Percentiles rank a stretch among this genome's conserved stretches.
These are phyloP conservation scores for Micoletzkya japonica DNA, from an alignment of 2,888 invertebrate genomes.

Conservation along the genomic window DNA sequence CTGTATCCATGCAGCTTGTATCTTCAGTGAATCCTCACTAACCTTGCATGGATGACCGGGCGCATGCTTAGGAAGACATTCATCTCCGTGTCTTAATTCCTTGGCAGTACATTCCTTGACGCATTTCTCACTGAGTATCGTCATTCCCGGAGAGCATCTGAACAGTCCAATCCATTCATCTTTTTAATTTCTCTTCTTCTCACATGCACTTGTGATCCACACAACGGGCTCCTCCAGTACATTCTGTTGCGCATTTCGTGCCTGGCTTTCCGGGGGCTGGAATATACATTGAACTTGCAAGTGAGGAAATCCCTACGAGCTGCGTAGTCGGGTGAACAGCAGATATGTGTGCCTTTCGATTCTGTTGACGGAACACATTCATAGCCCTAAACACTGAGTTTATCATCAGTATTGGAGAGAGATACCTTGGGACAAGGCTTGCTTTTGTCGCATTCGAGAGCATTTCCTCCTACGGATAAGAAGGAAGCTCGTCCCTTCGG, in stretches of 20 bases:
- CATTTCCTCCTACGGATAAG: slow-evolving; percentile 44
- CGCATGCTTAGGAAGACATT: not conserved
- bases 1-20: not conserved
- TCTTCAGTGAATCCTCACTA: not conserved
- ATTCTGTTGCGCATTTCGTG: slow-evolving; percentile 29
- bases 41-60: slow-evolving; percentile 12
- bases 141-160: slow-evolving; percentile 16
- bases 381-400: slow-evolving; percentile 10
- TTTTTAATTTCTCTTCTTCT: not conserved
- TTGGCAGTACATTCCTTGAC: not conserved
- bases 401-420: not conserved
- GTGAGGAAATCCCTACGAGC: not conserved
- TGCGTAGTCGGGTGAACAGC: slow-evolving; percentile 18
- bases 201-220: slow-evolving; percentile 39
- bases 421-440: slow-evolving; percentile 20
- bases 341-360: not conserved
- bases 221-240: slow-evolving; percentile 41
- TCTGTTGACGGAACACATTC: slow-evolving; percentile 12
- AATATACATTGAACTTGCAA: not conserved
- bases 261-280: slow-evolving; percentile 11
- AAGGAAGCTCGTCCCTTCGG: slow-evolving; percentile 43
- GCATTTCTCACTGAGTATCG: slow-evolving; percentile 1
- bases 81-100: not conserved
- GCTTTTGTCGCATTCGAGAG: slow-evolving; percentile 37
- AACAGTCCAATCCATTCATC: not conserved